phyloP scores from a whole-genome alignment of 35 echinoderm and acorn worm species.

The Hemicentrotus pulcherrimus region DNA sequence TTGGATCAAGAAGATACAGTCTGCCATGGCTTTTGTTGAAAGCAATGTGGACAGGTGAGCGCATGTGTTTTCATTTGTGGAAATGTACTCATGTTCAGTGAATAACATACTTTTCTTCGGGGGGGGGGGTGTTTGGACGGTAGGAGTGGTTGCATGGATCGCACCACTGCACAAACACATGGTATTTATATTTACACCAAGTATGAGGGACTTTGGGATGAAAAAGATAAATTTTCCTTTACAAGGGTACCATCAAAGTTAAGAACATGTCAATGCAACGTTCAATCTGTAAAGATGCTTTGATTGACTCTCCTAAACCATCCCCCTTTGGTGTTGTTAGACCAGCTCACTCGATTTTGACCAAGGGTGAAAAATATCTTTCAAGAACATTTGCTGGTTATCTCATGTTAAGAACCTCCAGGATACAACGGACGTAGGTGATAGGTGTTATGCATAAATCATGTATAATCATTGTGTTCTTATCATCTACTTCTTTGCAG shows the following conservation, averaged over 20 bases:
- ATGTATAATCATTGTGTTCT: not conserved
- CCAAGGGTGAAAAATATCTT: not conserved
- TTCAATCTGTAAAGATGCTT: not conserved
- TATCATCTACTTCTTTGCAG: not conserved
- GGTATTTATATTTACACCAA: too few relatives aligned
- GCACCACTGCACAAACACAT: too few relatives aligned
- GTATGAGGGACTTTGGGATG: too few relatives aligned
- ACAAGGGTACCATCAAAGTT: not conserved
- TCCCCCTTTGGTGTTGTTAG: not conserved
- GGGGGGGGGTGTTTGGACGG: too few relatives aligned
- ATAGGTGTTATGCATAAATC: not conserved
- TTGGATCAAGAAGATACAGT: conserved; percentile 54
- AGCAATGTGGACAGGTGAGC: conserved; percentile 30
- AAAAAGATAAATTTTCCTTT: not conserved
- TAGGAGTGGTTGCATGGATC: too few relatives aligned
- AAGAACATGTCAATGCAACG: not conserved
- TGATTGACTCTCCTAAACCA: not conserved
- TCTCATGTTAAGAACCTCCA: not conserved
- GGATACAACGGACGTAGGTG: not conserved
- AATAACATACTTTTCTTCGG: too few relatives aligned
- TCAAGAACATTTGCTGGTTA: not conserved
- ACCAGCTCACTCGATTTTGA: not conserved
- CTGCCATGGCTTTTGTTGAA: not conserved
- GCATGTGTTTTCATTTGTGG: not conserved
- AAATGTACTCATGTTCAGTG: too few relatives aligned